These are phyloP conservation scores for Xenotilapia leptura DNA, from an alignment of 2,113 vertebrate species.

Conservation along the genomic window DNA sequence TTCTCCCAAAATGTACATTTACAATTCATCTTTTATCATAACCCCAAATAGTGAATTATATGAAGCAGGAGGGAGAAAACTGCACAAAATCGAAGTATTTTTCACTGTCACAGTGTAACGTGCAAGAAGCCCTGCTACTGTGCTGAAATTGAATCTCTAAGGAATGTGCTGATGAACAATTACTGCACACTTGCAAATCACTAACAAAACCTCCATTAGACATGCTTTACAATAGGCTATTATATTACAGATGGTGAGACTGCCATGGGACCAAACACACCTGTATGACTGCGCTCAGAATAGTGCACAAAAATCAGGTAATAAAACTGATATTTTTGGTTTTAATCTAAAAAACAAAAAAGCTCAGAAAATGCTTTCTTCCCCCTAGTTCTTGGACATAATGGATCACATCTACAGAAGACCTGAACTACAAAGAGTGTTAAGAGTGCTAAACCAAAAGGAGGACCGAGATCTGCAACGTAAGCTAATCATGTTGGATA, in stretches of 20 bases:
- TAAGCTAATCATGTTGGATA: conserved; percentile 57
- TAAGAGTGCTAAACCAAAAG: conserved; percentile 57
- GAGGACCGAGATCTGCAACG: conserved; percentile 56
- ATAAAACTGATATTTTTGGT: not conserved
- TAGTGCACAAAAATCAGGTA: not conserved
- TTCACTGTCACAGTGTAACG: not conserved
- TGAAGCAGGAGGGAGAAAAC: not conserved
- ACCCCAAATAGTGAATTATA: not conserved
- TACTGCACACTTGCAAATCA: not conserved
- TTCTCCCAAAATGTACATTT: not conserved
- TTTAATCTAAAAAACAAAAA: not conserved
- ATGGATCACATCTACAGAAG: conserved; percentile 39
- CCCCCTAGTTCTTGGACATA: not conserved
- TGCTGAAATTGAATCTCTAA: conserved; percentile 11
- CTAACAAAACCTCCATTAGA: not conserved
- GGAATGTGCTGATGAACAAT: not conserved
- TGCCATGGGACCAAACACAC: not conserved
- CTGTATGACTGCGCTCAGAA: not conserved
- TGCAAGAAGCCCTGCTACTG: not conserved
- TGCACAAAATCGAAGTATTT: not conserved
- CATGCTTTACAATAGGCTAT: conserved; percentile 16
- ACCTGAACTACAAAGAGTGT: conserved; percentile 7
- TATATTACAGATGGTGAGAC: not conserved
- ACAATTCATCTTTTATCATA: not conserved
- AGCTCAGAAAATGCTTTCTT: not conserved